Percentiles rank a stretch among this genome's conserved stretches.
These are phyloP conservation scores for Drosophila prostipennis DNA, from an alignment of 2,888 invertebrate species.

Conservation along the genomic window DNA sequence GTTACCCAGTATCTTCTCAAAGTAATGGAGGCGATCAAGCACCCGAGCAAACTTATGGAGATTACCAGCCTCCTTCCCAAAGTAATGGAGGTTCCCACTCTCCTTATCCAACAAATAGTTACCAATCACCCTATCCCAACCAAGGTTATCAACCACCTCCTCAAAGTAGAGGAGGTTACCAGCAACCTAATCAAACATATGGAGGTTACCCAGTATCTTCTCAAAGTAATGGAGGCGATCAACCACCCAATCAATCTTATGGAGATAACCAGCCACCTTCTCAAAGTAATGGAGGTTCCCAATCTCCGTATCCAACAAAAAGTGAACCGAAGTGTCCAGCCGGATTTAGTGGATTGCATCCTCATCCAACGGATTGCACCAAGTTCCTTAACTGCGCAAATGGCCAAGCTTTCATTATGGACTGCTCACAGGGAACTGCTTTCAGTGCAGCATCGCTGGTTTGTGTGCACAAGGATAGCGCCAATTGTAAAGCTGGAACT, in stretches of 20 bases:
- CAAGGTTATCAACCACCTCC: too few species aligned
- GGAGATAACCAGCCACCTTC: constrained; percentile 1
- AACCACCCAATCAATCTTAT: background rate
- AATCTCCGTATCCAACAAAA: too few species aligned
- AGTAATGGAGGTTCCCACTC: background rate
- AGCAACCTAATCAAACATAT: too few species aligned
- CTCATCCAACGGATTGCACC: constrained; percentile 87
- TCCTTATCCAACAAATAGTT: too few species aligned
- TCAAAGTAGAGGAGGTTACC: too few species aligned
- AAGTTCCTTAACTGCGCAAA: constrained; percentile 88
- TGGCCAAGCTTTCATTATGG: constrained; percentile 86
- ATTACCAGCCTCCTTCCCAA: background rate
- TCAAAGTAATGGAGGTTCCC: too few species aligned
- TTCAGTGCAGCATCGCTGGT: constrained; percentile 85
- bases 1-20: background rate
- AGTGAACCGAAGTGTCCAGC: constrained; percentile 83
- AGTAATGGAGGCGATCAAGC: background rate
- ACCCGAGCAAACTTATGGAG: background rate
- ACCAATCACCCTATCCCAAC: too few species aligned
- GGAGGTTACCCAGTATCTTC: background rate
- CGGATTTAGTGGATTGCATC: constrained; percentile 85
- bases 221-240: background rate
- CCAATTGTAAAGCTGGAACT: constrained; percentile 85
- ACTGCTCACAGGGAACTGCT: constrained; percentile 87
- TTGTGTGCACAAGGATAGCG: constrained; percentile 87